Evolutionary conservation across 2,113 vertebrate genomes (phyloP).

Genomic region (Myocastor coypus): DNA sequence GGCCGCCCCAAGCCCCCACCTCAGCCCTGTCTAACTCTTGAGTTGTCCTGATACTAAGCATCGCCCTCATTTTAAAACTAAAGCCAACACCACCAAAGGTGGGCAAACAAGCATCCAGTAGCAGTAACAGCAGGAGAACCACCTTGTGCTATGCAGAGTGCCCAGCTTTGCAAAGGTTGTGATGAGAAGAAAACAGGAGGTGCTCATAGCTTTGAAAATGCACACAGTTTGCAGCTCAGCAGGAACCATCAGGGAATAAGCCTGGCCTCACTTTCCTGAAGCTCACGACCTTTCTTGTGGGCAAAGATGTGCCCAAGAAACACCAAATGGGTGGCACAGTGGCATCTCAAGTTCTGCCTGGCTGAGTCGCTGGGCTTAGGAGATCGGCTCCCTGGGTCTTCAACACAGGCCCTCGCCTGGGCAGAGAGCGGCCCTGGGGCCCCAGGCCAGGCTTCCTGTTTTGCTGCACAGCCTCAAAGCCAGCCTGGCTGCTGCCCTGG

Average conservation of each 20-base stretch:
- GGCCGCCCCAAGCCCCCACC: neutral
- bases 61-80: neutral
- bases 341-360: too few relatives aligned
- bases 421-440: constrained; percentile 76
- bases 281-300: neutral
- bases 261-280: neutral
- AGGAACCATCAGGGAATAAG: neutral
- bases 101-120: fast-evolving
- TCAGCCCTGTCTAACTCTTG: fast-evolving
- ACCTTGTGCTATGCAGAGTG: neutral
- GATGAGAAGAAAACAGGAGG: fast-evolving
- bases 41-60: neutral
- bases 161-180: neutral
- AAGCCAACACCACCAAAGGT: neutral
- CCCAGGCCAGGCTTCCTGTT: constrained; percentile 80
- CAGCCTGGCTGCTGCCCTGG: constrained; percentile 90
- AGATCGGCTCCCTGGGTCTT: constrained; percentile 68
- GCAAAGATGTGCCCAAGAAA: fast-evolving
- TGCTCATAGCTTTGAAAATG: fast-evolving
- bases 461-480: constrained; percentile 85
- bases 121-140: fast-evolving
- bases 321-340: fast-evolving
- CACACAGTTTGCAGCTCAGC: neutral
- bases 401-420: constrained; percentile 73
- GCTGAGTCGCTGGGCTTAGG: neutral